phyloP scores from a whole-genome alignment of 2,797 vertebrate species.

The Enoplosus armatus region DNA sequence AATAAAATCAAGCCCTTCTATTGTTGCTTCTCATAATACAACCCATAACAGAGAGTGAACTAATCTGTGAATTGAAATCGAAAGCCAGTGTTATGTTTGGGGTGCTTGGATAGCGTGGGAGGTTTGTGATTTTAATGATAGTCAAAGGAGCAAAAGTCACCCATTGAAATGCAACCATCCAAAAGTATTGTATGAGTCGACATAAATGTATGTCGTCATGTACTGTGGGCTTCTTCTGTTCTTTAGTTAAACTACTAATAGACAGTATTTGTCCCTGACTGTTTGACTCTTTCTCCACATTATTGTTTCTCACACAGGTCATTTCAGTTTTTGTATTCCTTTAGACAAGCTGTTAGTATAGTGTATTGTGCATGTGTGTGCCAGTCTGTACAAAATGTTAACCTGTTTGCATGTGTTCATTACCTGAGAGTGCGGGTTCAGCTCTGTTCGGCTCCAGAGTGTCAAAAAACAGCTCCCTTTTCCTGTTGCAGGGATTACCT shows the following conservation, averaged over 20 bases:
- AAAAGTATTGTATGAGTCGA: neutral
- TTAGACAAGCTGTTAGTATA: neutral
- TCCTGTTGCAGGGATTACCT: rapidly evolving
- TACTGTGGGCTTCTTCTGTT: no score
- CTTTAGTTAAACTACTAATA: no score
- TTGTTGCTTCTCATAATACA: neutral
- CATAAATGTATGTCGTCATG: no score
- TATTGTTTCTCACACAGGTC: neutral
- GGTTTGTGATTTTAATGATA: neutral
- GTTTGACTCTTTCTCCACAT: neutral
- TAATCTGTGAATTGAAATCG: neutral
- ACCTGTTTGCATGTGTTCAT: neutral
- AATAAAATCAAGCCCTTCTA: neutral
- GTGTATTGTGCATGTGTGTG: neutral
- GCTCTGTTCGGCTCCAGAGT: neutral
- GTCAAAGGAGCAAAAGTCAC: neutral
- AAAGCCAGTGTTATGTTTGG: neutral
- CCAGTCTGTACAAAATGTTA: neutral
- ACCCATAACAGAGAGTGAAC: neutral
- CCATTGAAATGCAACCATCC: neutral
- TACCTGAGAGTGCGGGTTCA: constrained; percentile 1
- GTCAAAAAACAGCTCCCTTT: neutral
- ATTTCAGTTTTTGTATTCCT: neutral
- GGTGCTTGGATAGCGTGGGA: no score
- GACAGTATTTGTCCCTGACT: no score